A percentile compares a stretch with the other conserved stretches of the same genome.
Evolutionary conservation across 2,888 invertebrate genomes (phyloP).

Genomic region (Glaucopsyche alexis): DNA sequence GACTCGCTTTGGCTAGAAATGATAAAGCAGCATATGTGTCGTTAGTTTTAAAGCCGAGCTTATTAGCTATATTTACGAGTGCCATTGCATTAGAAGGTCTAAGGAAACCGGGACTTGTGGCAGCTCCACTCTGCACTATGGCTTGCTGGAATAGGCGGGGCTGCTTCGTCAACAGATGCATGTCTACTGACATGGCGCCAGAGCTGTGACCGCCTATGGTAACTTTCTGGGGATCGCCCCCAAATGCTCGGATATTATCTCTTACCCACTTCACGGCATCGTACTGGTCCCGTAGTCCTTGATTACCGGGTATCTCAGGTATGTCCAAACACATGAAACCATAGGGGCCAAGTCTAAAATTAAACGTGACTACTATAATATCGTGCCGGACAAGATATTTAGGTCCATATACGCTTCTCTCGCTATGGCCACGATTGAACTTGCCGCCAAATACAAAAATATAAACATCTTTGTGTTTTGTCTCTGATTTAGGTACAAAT

Average conservation of each 20-base stretch:
- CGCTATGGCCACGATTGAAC: not conserved
- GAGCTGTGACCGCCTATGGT: slow-evolving; percentile 9
- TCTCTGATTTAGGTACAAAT: slow-evolving; percentile 7
- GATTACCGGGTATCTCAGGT: slow-evolving; percentile 49
- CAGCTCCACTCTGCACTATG: slow-evolving; percentile 7
- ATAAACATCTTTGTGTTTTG: not conserved
- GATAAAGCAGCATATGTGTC: not conserved
- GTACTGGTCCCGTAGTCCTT: slow-evolving; percentile 47
- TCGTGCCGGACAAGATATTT: slow-evolving; percentile 34
- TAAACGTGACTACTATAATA: slow-evolving; percentile 51
- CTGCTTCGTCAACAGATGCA: not conserved
- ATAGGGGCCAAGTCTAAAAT: slow-evolving; percentile 53
- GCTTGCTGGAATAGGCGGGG: not conserved
- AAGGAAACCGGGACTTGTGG: not conserved
- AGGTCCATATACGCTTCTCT: not conserved
- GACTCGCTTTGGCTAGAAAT: not conserved
- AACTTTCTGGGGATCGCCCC: slow-evolving; percentile 41
- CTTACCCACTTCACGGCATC: slow-evolving; percentile 45
- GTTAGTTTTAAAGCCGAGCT: slow-evolving; percentile 6
- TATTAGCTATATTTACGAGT: not conserved
- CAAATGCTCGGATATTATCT: slow-evolving; percentile 45
- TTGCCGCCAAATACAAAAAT: slow-evolving; percentile 7
- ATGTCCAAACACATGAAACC: slow-evolving; percentile 49
- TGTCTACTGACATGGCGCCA: slow-evolving; percentile 12
- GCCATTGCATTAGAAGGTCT: not conserved